Evolutionary conservation across 1,140 invertebrate genomes (phyloP), one percentile per base, ranked within the genome.

Genomic region (Oedothorax gibbosus): DNA sequence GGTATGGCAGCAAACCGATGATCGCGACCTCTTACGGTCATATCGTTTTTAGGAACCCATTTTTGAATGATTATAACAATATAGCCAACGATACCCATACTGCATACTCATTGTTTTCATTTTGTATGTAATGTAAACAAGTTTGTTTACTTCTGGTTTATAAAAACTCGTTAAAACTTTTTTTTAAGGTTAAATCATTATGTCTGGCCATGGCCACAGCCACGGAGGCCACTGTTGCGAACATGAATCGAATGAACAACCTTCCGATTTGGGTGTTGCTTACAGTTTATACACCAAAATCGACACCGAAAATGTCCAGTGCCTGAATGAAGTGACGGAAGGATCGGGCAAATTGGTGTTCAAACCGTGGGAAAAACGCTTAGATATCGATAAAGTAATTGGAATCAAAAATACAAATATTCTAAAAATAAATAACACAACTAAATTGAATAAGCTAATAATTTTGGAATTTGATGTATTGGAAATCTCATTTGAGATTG

Each of bases 201-300:
- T 84, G 81, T 54, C 81, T 66, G 81, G 81, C 20, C 89, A 90
- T 75, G 81, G 81, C 18, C 89, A 90, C 86, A 68, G 80, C 54
- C 89, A 90, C 86, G 73, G 80, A 50, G 89, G 89, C 53, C 89
- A 88, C 12, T 87, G 86, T 64, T 90, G 90, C 86, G 92, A 94
- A 87, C 89, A 90, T 81, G 92, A 93, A 88, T 92, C 93, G 87
- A 91, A 90, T 66, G 92, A 93, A 88, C 92, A 93, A 87, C 91
- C 93, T 8, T 91, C 93, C 53, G 95, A 97, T 91, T 92, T 94
- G 88, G 96, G 96, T 51, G 90, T 96, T 66, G 92, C 95, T 86
- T 98, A 97, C 88, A 97, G 94, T 91, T 91, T 99, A 68, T 97
- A 94, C 90, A 91, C 93, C 87, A 98, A 97, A 92, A 98, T 99